A percentile compares a stretch with the other conserved stretches of the same genome.
These are phyloP conservation scores for Addax nasomaculatus DNA, from an alignment of 2,113 vertebrate species.

Conservation along the genomic window DNA sequence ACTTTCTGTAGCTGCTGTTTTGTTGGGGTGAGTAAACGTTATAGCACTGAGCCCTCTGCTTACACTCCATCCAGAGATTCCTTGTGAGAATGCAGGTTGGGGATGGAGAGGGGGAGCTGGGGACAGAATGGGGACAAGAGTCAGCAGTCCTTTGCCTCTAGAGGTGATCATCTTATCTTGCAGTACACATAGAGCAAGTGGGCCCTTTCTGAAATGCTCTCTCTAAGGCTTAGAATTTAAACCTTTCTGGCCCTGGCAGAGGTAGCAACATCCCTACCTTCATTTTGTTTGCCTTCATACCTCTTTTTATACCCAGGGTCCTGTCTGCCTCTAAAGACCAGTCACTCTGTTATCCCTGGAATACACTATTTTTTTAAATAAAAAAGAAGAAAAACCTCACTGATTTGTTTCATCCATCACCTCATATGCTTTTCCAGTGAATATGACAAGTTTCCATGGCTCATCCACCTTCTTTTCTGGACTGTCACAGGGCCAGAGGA, in stretches of 20 bases:
- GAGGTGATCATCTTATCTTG: not conserved
- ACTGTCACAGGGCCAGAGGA: not conserved
- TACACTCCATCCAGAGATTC: not conserved
- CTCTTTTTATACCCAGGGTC: not conserved
- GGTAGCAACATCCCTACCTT: not conserved
- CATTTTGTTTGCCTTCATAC: not conserved
- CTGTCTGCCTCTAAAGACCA: not conserved
- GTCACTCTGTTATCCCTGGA: not conserved
- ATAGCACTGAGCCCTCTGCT: not conserved
- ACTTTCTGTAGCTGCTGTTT: not conserved
- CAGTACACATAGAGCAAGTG: fast-evolving
- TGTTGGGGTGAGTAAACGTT: not conserved
- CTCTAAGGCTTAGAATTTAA: not conserved
- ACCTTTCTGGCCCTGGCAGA: not conserved
- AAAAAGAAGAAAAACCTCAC: not conserved
- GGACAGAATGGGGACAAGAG: not conserved
- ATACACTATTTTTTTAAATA: not conserved
- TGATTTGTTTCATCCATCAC: not conserved
- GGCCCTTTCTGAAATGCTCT: not conserved
- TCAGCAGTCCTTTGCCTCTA: not conserved
- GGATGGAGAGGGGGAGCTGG: not conserved
- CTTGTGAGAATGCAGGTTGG: not conserved
- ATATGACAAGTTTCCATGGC: not conserved
- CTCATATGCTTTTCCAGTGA: not conserved
- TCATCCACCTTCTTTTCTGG: not conserved